phyloP scores from a whole-genome alignment of 1,140 invertebrate genomes.

The Drosophila funebris region DNA sequence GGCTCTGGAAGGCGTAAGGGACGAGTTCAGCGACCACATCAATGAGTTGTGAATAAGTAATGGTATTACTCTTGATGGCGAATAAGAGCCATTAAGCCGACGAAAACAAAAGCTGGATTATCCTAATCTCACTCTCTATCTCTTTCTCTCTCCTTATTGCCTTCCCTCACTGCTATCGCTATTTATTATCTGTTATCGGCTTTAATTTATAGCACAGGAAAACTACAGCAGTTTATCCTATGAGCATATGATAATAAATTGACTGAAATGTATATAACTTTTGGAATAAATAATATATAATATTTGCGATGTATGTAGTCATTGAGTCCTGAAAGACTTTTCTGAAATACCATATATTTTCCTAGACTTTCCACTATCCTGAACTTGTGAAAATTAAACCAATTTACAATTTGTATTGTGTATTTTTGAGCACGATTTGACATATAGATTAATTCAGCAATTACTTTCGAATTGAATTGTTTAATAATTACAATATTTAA shows the following conservation, averaged over 20 bases:
- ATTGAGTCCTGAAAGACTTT: too few species aligned
- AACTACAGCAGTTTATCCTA: background rate
- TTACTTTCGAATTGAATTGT: too few species aligned
- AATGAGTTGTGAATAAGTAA: constrained; percentile 56
- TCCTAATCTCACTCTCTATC: background rate
- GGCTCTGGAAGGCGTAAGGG: background rate
- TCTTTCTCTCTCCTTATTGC: background rate
- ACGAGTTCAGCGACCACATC: constrained; percentile 4
- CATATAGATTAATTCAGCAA: too few species aligned
- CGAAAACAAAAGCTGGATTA: constrained; percentile 5
- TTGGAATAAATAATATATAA: background rate
- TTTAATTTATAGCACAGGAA: background rate
- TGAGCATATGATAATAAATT: background rate
- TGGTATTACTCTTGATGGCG: background rate
- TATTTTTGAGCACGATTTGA: too few species aligned
- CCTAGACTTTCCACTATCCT: too few species aligned
- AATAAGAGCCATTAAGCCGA: background rate
- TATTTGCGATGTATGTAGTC: too few species aligned
- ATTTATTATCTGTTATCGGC: background rate
- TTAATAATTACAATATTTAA: too few species aligned
- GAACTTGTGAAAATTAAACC: too few species aligned
- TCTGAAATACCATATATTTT: too few species aligned
- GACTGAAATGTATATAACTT: background rate
- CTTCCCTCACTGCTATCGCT: background rate
- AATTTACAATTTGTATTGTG: too few species aligned